Evolutionary conservation across 2,113 vertebrate species (phyloP).

Genomic region (Dromaius novaehollandiae): DNA sequence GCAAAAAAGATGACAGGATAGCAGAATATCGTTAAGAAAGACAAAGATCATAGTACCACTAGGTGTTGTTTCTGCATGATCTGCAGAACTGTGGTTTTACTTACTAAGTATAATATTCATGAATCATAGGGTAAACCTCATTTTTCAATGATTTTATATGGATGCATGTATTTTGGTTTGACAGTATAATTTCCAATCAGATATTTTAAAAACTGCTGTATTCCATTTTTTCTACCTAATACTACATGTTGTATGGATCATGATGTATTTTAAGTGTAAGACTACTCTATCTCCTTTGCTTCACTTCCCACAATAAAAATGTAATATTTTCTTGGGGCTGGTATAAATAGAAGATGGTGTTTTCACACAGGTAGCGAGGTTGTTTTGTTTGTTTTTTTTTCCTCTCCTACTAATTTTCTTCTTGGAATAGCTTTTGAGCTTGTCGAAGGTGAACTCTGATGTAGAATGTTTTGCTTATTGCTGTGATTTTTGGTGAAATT

Average conservation of each 20-base stretch:
- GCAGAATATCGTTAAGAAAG: neutral
- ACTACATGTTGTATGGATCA: neutral
- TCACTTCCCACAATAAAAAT: neutral
- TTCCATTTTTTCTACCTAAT: neutral
- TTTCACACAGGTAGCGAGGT: neutral
- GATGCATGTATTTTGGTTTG: neutral
- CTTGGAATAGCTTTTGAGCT: neutral
- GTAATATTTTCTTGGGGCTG: neutral
- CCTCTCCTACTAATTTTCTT: neutral
- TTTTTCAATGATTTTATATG: neutral
- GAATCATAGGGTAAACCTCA: neutral
- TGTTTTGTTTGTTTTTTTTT: neutral
- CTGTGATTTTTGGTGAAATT: neutral
- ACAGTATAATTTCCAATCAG: neutral
- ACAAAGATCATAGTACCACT: neutral
- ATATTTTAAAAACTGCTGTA: neutral
- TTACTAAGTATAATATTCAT: neutral
- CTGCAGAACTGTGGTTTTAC: neutral
- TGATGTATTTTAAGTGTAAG: neutral
- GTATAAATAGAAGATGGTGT: neutral
- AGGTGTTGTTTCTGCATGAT: neutral
- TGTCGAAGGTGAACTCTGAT: neutral
- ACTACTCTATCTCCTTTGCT: neutral
- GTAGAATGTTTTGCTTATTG: neutral
- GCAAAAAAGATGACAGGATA: neutral